phyloP scores from a whole-genome alignment of 2,888 invertebrate genomes.

The Plagodis pulveraria region DNA sequence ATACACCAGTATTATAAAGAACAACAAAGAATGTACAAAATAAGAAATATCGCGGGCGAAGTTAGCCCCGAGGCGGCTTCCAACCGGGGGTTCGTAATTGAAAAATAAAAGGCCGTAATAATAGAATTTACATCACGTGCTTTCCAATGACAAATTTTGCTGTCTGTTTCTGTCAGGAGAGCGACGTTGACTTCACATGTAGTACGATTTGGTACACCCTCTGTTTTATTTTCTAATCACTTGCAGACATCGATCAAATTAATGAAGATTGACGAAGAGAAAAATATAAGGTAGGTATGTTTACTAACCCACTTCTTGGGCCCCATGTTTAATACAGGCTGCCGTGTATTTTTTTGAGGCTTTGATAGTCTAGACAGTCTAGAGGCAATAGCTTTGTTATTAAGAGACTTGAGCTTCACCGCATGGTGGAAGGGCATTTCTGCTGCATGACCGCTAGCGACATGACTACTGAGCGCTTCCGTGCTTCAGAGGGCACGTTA shows the following conservation, averaged over 20 bases:
- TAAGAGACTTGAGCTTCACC: too few species aligned
- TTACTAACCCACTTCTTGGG: too few species aligned
- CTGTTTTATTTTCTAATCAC: constrained; percentile 39
- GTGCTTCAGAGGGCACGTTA: too few species aligned
- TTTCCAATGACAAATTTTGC: constrained; percentile 80
- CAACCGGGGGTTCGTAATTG: constrained; percentile 77
- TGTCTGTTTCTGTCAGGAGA: constrained; percentile 80
- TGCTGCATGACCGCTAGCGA: too few species aligned
- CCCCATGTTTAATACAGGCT: too few species aligned
- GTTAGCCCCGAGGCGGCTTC: constrained; percentile 74
- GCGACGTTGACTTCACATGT: constrained; percentile 63
- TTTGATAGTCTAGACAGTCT: too few species aligned
- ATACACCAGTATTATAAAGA: constrained; percentile 42
- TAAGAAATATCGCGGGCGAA: constrained; percentile 56
- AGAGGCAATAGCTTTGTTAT: too few species aligned
- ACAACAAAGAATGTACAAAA: constrained; percentile 45
- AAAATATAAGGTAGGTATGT: not conserved
- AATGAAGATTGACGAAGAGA: constrained; percentile 7
- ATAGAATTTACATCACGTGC: constrained; percentile 84
- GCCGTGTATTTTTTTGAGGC: too few species aligned
- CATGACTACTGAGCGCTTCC: too few species aligned
- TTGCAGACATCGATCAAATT: constrained; percentile 22
- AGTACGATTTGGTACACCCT: constrained; percentile 49
- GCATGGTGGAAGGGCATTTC: too few species aligned
- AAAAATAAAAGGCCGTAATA: constrained; percentile 84